phyloP scores from a whole-genome alignment of 2,113 vertebrate species.

The Calyptomena viridis region DNA sequence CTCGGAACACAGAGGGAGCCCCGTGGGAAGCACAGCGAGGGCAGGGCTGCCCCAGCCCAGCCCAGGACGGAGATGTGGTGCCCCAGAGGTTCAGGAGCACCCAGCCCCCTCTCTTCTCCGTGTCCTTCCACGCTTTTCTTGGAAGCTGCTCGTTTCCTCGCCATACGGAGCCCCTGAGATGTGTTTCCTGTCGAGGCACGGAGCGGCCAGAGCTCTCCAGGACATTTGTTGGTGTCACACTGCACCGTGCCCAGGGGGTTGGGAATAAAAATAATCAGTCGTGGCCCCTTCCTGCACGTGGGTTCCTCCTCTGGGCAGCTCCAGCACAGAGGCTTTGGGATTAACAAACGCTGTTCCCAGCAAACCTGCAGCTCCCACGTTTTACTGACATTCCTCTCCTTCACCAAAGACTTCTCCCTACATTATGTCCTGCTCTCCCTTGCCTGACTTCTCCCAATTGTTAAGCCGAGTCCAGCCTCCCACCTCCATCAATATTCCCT shows the following conservation, averaged over 20 bases:
- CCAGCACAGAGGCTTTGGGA: neutral
- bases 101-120: neutral
- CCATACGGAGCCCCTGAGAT: rapidly evolving
- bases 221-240: neutral
- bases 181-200: rapidly evolving
- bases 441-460: neutral
- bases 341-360: neutral
- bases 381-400: neutral
- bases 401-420: neutral
- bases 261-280: neutral
- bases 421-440: neutral
- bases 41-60: neutral
- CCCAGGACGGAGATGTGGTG: neutral
- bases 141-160: neutral
- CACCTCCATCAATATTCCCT: rapidly evolving
- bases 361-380: neutral
- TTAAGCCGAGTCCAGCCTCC: neutral
- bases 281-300: rapidly evolving
- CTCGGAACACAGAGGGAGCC: neutral
- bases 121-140: neutral
- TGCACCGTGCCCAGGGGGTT: neutral
- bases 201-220: neutral
- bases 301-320: neutral
- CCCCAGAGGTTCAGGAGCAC: neutral
- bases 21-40: neutral